phyloP scores from a whole-genome alignment of 2,113 vertebrate species.

The Sardina pilchardus region DNA sequence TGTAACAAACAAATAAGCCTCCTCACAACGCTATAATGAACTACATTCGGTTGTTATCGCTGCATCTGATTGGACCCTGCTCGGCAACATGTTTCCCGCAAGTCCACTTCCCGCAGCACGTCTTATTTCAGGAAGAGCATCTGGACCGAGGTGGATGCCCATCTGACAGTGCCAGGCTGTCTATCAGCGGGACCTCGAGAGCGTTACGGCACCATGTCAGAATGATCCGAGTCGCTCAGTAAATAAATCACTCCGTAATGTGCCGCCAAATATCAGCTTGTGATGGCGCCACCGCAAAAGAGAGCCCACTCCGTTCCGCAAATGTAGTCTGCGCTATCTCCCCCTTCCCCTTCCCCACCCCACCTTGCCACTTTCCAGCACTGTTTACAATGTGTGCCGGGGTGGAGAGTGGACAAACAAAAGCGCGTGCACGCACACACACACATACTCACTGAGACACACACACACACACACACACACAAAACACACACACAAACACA shows the following conservation, averaged over 20 bases:
- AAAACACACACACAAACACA: background rate
- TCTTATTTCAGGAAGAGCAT: slow-evolving; percentile 4
- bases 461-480: background rate
- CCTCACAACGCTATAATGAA: background rate
- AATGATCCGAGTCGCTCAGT: background rate
- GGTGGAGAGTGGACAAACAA: slow-evolving; percentile 12
- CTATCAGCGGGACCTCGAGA: background rate
- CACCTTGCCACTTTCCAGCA: background rate
- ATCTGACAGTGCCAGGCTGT: background rate
- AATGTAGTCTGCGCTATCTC: background rate
- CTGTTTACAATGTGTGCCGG: slow-evolving; percentile 12
- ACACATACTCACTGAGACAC: background rate
- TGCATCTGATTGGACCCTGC: background rate
- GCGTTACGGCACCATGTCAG: background rate
- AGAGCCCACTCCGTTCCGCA: background rate
- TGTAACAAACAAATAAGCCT: too few species aligned
- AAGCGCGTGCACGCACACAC: background rate
- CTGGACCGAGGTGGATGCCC: background rate
- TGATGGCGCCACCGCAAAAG: background rate
- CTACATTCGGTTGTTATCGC: background rate
- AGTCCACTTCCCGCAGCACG: background rate
- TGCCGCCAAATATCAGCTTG: background rate
- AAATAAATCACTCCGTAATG: slow-evolving; percentile 11
- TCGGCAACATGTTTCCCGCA: slow-evolving; percentile 1
- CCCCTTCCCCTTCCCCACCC: background rate